Percentiles rank a stretch among this genome's conserved stretches.
Evolutionary conservation across 2,113 vertebrate species (phyloP).

Genomic region (Recurvirostra avosetta): DNA sequence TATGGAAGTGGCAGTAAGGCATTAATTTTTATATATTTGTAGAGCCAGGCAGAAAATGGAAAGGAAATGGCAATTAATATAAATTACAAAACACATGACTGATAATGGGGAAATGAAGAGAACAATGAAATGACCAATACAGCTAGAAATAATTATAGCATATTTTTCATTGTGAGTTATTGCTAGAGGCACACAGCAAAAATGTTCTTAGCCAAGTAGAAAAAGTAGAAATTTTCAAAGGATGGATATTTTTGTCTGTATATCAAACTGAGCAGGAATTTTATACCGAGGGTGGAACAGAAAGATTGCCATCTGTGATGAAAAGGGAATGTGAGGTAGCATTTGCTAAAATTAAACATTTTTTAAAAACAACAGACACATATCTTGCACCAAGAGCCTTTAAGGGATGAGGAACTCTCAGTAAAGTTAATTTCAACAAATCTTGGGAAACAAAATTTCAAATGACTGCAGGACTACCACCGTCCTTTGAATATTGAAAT

Average conservation of each 20-base stretch:
- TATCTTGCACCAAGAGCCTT: constrained; percentile 1
- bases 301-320: constrained; percentile 66
- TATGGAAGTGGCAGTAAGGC: not conserved
- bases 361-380: constrained; percentile 52
- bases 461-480: not conserved
- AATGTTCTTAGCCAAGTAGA: not conserved
- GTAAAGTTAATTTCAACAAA: constrained; percentile 32
- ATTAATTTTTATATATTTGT: constrained; percentile 6
- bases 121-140: constrained; percentile 32
- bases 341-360: constrained; percentile 66
- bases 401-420: constrained; percentile 4
- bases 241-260: constrained; percentile 48
- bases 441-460: not conserved
- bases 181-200: not conserved
- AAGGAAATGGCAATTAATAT: constrained; percentile 8
- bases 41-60: not conserved
- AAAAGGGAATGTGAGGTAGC: constrained; percentile 61
- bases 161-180: not conserved
- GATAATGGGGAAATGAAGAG: not conserved
- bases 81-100: not conserved
- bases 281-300: constrained; percentile 48
- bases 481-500: not conserved
- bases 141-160: not conserved
- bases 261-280: constrained; percentile 50
- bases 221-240: not conserved